Evolutionary conservation across 35 echinoderm and acorn worm species (phyloP), one percentile per base, ranked within the genome.

Genomic region (Apostichopus parvimensis): DNA sequence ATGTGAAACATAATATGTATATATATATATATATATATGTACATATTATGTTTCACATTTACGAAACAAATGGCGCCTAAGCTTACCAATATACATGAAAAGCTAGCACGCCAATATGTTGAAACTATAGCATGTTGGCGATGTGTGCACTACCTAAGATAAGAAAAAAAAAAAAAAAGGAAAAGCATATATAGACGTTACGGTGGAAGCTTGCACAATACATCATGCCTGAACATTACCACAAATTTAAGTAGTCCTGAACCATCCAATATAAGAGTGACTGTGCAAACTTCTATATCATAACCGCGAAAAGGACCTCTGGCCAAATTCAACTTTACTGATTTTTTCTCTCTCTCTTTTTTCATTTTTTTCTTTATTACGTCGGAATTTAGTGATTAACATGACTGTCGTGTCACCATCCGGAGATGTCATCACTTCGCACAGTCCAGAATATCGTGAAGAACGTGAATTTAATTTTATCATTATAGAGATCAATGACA

Each of bases 401-500:
- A 72, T 88, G 10, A 83, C 8, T 9, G 26, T 90, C 6, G 77
- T n/a, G 14, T 70, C 77, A 81, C 90, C 90, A 2, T 81, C 77
- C 5, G 90, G 90, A 65, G 5, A 4, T 6, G 8, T 82, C 24
- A 82, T 82, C 21, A 81, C 21, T 9, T 3, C 21, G 5, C 55
- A 54, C 18, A 82, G 77, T 8, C 8, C 60, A 53, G 90, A 92
- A 81, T 92, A 92, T 57, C 56, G 21, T 9, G 55, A 70, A 64
- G 90, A 92, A 23, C 22, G 6, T 6, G 57, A 92, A 4, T 81
- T 58, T 54, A 60, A 24, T 0, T 81, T 92, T 14, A 22, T 92
- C n/a, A 92, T 92, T 53, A 78, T 68, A 15, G 79, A 92, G n/a
- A 83, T 92, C 15, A 70, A 62, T 65, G 90, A 76, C 79, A 81